Evolutionary conservation across 2,888 invertebrate species (phyloP).

Genomic region (Apotomis turbidana): DNA sequence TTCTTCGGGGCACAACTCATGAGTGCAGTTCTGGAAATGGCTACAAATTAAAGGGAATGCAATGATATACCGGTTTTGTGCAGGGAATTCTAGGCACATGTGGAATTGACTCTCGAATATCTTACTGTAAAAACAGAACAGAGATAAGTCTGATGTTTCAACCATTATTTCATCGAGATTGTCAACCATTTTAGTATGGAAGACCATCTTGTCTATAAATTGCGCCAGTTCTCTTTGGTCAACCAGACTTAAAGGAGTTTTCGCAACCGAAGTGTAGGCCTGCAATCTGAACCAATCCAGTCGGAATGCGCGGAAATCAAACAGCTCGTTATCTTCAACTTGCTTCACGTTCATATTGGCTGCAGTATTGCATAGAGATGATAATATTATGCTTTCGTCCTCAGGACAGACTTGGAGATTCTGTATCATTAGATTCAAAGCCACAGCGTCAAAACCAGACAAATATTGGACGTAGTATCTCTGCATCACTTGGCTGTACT

Average conservation of each 20-base stretch:
- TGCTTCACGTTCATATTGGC: conserved; percentile 94
- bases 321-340: conserved; percentile 97
- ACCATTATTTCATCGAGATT: conserved; percentile 97
- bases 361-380: conserved; percentile 95
- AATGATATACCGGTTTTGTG: conserved; percentile 98
- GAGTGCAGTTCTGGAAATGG: conserved; percentile 98
- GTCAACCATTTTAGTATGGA: conserved; percentile 99
- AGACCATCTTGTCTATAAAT: conserved; percentile 97
- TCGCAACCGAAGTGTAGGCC: conserved; percentile 94
- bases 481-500: conserved; percentile 98
- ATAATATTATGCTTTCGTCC: conserved; percentile 97
- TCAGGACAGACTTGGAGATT: conserved; percentile 94
- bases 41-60: conserved; percentile 99
- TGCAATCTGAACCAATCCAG: conserved; percentile 99
- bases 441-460: conserved; percentile 97
- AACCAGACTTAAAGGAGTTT: conserved; percentile 89
- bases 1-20: conserved; percentile 99
- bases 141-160: conserved; percentile 98
- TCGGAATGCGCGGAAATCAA: conserved; percentile 97
- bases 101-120: conserved; percentile 99
- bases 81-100: conserved; percentile 99
- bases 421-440: conserved; percentile 93
- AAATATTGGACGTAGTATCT: conserved; percentile 99
- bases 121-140: conserved; percentile 98
- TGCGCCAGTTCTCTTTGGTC: conserved; percentile 95